Percentiles rank a stretch among this genome's conserved stretches.
Conservation (phyloP, 2,113 vertebrate genomes). For the Diadophis punctatus region DNA sequence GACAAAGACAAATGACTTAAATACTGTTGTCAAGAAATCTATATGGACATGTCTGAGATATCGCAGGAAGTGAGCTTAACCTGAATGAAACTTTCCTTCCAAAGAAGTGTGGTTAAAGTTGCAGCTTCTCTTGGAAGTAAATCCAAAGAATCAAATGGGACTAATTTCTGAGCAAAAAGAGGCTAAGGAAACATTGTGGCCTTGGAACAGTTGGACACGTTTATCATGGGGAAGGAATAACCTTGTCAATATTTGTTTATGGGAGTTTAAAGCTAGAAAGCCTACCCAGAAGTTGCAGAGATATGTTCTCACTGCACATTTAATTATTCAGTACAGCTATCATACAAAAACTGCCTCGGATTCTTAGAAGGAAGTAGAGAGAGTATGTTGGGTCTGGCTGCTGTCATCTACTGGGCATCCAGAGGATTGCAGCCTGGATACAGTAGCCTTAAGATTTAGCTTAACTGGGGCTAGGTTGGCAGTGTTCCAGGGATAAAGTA, state of each 20-base stretch:
- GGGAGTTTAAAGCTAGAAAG: not conserved
- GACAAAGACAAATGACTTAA: not conserved
- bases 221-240: not conserved
- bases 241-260: not conserved
- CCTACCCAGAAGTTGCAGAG: not conserved
- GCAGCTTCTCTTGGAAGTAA: not conserved
- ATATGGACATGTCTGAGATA: not conserved
- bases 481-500: conserved; percentile 34
- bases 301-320: not conserved
- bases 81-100: not conserved
- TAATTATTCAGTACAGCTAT: not conserved
- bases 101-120: not conserved
- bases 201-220: not conserved
- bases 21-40: not conserved
- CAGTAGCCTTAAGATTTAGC: not conserved
- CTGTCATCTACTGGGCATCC: not conserved
- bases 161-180: not conserved
- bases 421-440: not conserved
- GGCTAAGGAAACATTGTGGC: not conserved
- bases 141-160: not conserved
- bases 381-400: not conserved
- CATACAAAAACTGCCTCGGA: not conserved
- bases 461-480: conserved; percentile 2
- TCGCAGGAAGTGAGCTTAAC: not conserved
- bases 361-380: not conserved